Base-by-base conservation (phyloP, 1,140 invertebrate species). In the Drosophila tani region DNA sequence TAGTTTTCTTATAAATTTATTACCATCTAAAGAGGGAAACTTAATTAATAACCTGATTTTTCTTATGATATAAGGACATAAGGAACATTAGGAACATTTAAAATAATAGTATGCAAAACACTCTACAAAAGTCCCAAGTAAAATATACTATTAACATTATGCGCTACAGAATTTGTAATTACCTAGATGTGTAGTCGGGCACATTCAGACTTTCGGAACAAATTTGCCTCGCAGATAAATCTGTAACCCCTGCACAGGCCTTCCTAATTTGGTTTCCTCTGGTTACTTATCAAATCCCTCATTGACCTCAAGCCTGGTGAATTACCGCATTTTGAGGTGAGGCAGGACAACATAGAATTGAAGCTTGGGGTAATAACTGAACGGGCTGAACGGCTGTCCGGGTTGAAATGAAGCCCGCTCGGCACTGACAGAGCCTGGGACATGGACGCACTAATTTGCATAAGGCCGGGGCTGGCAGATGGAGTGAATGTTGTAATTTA, bases 401-500 rank as follows among this genome's bases (percentile, higher is more conserved):
- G 32, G 32, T 11, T 11, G 32, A 46, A 21, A 7, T 27, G 5
- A 7, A 45, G 9, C 27, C n/a, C 41, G 12, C 35, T 38, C 35
- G 12, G 35, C 35, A 12, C 35, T 38, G 35, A 38, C 35, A 38
- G 2, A 12, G 43, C 55, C 55, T 58, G 46, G 41, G 55, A 76
- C 84, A 79, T 53, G 70, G 80, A 80, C 47, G 67, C 58, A 68
- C 63, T 63, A 87, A 83, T 87, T 88, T 78, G 81, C 84, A 88
- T 88, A 75, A 53, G 56, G 32, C 57, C 21, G 40, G 47, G 38
- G 19, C 63, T 24, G 58, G 35, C 27, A 66, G 75, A 46, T 40
- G 64, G 71, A 75, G 80, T 46, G 75, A 67, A 74, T 73, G 60
- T 87, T 41, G 84, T 83, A 87, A 82, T 87, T 87, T 87, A 86